Conservation (phyloP, 2,888 invertebrate genomes). For the Sylvicola cinctus region DNA sequence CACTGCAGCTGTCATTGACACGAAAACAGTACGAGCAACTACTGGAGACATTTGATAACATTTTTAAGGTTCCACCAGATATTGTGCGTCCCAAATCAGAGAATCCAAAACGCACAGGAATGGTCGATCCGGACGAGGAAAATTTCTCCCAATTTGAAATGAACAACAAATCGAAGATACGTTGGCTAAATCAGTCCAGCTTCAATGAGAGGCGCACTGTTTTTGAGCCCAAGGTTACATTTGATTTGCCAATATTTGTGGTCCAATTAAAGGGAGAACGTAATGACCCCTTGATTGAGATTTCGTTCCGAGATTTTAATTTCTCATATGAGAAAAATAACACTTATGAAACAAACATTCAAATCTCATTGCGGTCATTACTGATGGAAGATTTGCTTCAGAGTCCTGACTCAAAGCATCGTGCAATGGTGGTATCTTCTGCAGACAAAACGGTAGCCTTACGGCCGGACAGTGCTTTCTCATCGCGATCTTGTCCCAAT, state of each 20-base stretch:
- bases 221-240: constrained; percentile 29
- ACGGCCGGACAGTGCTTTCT: constrained; percentile 28
- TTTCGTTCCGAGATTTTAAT: constrained; percentile 66
- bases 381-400: constrained; percentile 79
- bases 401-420: constrained; percentile 54
- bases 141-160: constrained; percentile 14
- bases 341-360: constrained; percentile 47
- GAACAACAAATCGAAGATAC: constrained; percentile 5
- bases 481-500: constrained; percentile 69
- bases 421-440: constrained; percentile 61
- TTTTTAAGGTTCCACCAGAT: constrained; percentile 15
- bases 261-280: constrained; percentile 54
- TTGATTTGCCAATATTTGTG: constrained; percentile 53
- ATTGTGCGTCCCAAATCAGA: constrained; percentile 12
- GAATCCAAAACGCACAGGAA: constrained; percentile 17
- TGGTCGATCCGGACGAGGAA: constrained; percentile 17
- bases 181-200: constrained; percentile 4
- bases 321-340: constrained; percentile 50
- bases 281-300: constrained; percentile 62
- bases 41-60: constrained; percentile 39
- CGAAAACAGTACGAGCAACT: constrained; percentile 81
- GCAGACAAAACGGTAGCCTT: constrained; percentile 7
- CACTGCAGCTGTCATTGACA: constrained; percentile 66
- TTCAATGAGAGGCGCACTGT: constrained; percentile 6
- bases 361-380: constrained; percentile 60